Conservation (phyloP, 2,888 invertebrate genomes). For the Homarus gammarus region DNA sequence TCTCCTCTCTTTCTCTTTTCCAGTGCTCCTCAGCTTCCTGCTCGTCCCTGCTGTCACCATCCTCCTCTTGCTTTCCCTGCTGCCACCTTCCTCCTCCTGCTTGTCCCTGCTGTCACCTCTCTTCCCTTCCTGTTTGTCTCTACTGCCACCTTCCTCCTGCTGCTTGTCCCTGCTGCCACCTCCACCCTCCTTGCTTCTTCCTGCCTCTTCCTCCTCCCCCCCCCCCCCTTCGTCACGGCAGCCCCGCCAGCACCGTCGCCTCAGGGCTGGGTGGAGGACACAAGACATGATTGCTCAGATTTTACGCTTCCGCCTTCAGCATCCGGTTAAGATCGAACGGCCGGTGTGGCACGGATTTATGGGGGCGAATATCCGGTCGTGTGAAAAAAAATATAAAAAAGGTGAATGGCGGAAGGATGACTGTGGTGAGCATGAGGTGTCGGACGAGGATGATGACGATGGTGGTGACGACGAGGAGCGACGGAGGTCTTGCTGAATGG, state of each 20-base stretch:
- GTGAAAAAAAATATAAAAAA: background rate
- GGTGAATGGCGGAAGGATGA: background rate
- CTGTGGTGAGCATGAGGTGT: background rate
- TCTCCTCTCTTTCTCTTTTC: background rate
- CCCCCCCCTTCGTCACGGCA: constrained; percentile 3
- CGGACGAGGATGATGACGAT: background rate
- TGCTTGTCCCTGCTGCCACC: background rate
- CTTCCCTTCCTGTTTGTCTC: background rate
- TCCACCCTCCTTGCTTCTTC: background rate
- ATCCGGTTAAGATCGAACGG: constrained; percentile 58
- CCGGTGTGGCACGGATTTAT: constrained; percentile 54
- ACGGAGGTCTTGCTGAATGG: background rate
- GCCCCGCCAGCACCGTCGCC: background rate
- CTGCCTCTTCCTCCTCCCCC: background rate
- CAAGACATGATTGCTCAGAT: constrained; percentile 62
- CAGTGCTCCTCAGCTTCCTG: no score
- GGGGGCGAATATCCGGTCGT: constrained; percentile 47
- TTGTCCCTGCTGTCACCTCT: background rate
- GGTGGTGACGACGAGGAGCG: background rate
- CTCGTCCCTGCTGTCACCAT: background rate
- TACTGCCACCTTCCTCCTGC: background rate
- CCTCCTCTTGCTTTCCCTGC: background rate
- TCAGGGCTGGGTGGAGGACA: constrained; percentile 50
- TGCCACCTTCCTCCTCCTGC: background rate
- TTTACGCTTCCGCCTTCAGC: constrained; percentile 65